These are phyloP conservation scores for Steatornis caripensis DNA, from an alignment of 2,113 vertebrate genomes.

Conservation along the genomic window DNA sequence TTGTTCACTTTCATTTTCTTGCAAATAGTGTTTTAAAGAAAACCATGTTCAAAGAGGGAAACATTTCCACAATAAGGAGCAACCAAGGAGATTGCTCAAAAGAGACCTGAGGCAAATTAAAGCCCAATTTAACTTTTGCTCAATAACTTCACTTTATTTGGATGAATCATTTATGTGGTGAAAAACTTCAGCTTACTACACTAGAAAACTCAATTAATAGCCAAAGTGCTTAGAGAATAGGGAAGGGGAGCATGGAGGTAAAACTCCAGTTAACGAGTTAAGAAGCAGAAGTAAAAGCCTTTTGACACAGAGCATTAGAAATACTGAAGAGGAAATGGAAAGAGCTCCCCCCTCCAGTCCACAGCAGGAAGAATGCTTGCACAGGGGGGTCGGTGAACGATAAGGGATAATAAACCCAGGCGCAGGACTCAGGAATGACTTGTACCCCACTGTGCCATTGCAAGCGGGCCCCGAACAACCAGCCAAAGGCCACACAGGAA, in stretches of 20 bases:
- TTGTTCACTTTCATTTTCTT: not conserved
- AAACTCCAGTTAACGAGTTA: slow-evolving; percentile 18
- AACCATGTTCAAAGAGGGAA: not conserved
- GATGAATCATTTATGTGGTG: slow-evolving; percentile 70
- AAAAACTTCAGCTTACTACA: slow-evolving; percentile 66
- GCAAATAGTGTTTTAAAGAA: slow-evolving; percentile 11
- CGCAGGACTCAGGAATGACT: not conserved
- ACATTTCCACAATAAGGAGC: slow-evolving; percentile 12
- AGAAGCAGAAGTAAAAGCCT: slow-evolving; percentile 49
- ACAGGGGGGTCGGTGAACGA: not conserved
- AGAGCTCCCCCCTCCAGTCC: not conserved
- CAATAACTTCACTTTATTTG: slow-evolving; percentile 71
- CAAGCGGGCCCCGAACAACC: not conserved
- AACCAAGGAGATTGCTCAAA: slow-evolving; percentile 42
- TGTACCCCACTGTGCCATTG: not conserved
- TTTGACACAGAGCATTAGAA: not conserved
- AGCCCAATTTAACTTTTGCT: slow-evolving; percentile 73
- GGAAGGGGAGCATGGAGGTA: not conserved
- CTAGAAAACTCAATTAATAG: slow-evolving; percentile 59
- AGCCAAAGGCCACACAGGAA: not conserved
- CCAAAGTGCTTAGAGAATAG: slow-evolving; percentile 47
- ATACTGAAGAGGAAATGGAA: not conserved
- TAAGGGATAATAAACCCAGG: not conserved
- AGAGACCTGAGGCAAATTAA: slow-evolving; percentile 69
- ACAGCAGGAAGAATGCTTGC: not conserved